phyloP scores from a whole-genome alignment of 2,888 invertebrate species.

The Muscina levida region DNA sequence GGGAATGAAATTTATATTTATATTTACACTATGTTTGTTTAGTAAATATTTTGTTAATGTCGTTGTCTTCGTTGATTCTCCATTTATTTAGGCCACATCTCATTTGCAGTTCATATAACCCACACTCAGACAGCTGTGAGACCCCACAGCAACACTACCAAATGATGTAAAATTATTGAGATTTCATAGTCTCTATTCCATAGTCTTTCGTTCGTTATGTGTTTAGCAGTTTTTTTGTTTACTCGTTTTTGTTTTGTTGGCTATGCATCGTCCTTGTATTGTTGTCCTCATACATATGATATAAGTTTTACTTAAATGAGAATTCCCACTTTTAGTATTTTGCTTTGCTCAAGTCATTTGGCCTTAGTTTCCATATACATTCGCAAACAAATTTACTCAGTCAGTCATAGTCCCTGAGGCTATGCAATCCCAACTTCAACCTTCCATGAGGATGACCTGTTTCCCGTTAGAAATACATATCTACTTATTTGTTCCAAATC shows the following conservation, averaged over 20 bases:
- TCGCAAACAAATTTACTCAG: background rate
- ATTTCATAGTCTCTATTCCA: background rate
- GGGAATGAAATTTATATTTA: too few relatives aligned
- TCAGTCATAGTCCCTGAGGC: background rate
- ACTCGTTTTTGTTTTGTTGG: too few relatives aligned
- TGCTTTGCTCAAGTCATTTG: background rate
- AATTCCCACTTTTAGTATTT: background rate
- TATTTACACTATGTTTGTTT: background rate
- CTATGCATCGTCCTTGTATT: background rate
- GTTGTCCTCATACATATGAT: background rate
- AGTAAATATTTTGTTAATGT: constrained; percentile 9
- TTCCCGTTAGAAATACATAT: too few relatives aligned
- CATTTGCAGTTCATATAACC: background rate
- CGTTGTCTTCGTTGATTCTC: background rate
- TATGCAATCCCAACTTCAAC: background rate
- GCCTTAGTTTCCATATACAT: background rate
- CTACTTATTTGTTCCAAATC: background rate
- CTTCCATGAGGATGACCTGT: too few relatives aligned
- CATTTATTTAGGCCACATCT: background rate
- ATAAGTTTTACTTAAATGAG: background rate
- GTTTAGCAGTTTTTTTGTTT: constrained; percentile 1
- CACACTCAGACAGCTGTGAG: too few relatives aligned
- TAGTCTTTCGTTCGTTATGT: background rate
- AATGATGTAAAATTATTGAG: constrained; percentile 12
- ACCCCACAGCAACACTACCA: background rate